Evolutionary conservation across 2,113 vertebrate species (phyloP), one percentile per base, ranked within the genome.

Genomic region (Seriola aureovittata): DNA sequence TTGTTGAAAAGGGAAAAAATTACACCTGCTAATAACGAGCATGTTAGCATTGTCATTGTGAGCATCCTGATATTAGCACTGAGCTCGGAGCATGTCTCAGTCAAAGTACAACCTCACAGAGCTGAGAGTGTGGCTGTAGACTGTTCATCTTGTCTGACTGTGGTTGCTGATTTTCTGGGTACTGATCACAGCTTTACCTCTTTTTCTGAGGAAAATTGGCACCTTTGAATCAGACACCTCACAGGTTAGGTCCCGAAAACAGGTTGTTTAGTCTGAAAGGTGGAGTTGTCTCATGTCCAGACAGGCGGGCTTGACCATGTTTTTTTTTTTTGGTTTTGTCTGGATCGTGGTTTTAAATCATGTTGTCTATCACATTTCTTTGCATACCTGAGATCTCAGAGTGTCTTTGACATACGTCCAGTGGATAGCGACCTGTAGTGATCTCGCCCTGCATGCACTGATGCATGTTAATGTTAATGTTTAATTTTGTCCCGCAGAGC

Each of bases 401-500:
- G 9, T 21, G 14, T 23, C 14, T 38, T 55, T 60, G 34, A 72
- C 3, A 8, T 42, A 8, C 8, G 19, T 65, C 8, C 36, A 21
- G 55, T 40, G 10, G 16, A 68, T 58, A 2, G 44, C 36, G 57
- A 46, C 42, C 55, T 75, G 48, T 71, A 29, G 36, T 55, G n/a
- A 58, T 70, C 70, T 55, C 25, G 25, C 3, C 46, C 65, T 34
- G 23, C n/a, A 17, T 40, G 65, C 14, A 21, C n/a, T 62, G 36
- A 23, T 81, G 81, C 17, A 23, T 75, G 29, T 76, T 58, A 36
- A 40, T 59, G 42, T 85, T 69, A 82, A 85, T 84, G 85, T 82
- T 90, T 89, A 32, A 84, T 91, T 81, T 65, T 40, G 80, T 85
- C 71, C 80, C 67, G 17, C 79, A 68, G 78, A 75, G 78, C 78